phyloP scores from a whole-genome alignment of 1,140 invertebrate genomes.

The Aphelenchoides besseyi region DNA sequence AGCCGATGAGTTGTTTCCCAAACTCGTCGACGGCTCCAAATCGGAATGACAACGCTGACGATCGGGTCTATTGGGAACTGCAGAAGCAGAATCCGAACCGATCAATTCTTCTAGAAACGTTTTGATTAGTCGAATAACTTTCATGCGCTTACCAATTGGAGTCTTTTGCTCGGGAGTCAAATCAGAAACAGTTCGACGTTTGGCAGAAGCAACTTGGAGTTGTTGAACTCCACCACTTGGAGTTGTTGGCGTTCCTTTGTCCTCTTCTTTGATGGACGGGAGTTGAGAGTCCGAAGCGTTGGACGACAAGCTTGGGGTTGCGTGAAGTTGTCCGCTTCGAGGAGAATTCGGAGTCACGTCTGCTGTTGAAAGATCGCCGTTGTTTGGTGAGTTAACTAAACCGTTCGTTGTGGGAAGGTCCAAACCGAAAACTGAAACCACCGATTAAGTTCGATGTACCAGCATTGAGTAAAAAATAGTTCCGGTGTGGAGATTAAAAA shows the following conservation, averaged over 20 bases:
- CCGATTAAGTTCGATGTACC: too few species aligned
- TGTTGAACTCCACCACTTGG: slow-evolving; percentile 9
- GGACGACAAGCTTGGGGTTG: slow-evolving; percentile 5
- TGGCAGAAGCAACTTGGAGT: slow-evolving; percentile 26
- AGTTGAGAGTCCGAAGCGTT: slow-evolving; percentile 26
- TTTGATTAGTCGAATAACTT: slow-evolving; percentile 13
- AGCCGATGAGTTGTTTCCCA: slow-evolving; percentile 23
- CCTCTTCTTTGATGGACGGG: slow-evolving; percentile 45
- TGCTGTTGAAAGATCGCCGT: neutral
- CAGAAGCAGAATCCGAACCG: slow-evolving; percentile 16
- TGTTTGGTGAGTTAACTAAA: neutral
- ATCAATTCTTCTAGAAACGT: slow-evolving; percentile 23
- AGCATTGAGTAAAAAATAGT: too few species aligned
- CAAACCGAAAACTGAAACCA: slow-evolving; percentile 11
- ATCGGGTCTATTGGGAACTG: neutral
- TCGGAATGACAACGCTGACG: slow-evolving; percentile 34
- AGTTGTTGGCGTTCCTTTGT: slow-evolving; percentile 23
- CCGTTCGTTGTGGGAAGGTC: neutral
- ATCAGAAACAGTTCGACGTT: slow-evolving; percentile 48
- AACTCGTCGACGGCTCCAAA: slow-evolving; percentile 29
- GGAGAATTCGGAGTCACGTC: neutral
- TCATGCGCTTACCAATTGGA: slow-evolving; percentile 22
- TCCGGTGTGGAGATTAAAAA: too few species aligned
- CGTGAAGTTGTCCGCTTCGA: neutral
- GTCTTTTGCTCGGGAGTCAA: slow-evolving; percentile 43